Base-by-base conservation (phyloP, 1,140 invertebrate genomes). In the Mizuhopecten yessoensis region DNA sequence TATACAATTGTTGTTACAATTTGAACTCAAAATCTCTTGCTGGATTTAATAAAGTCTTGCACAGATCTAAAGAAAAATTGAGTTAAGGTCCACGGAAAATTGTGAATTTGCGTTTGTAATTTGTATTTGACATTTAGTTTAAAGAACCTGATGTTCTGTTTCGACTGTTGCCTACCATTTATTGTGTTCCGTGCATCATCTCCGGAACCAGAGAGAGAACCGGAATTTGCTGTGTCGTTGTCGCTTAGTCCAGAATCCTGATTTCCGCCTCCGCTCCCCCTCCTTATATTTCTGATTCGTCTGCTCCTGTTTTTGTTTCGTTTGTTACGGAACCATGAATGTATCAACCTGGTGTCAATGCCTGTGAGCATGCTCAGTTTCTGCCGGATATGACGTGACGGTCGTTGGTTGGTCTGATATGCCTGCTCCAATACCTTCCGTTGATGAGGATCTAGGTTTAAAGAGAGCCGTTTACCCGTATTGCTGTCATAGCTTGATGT, bases 271-370 rank as follows among this genome's bases (percentile, higher is more conserved):
- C 29, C 45, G 45, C 87, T 42, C 33, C 17, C 23, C 17, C 33
- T 87, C 23, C 34, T 0, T 9, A 87, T 36, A 87, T 87, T 36
- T 15, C 34, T 42, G 7, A 36, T 36, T n/a, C 34, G 34, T n/a
- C 34, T 17, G 11, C 87, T 92, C 34, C 89, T 90, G n/a, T 33
- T 34, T 33, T 89, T 87, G 34, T 34, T 87, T 57, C 91, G 57
- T 89, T 89, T 92, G 29, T 92, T 90, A 33, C 89, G 91, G 39
- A 92, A 92, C 91, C 91, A 92, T 15, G 87, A 86, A 49, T 90
- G 89, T 17, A 92, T 86, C 34, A 89, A 33, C n/a, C 87, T 36
- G 34, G 86, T 86, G 23, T 89, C 88, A n/a, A 92, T 86, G 23
- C 90, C 33, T n/a, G 75, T 89, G 29, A 90, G 75, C 33, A 34